Base-by-base conservation (phyloP, 2,888 invertebrate species). In the Cinara cedri region DNA sequence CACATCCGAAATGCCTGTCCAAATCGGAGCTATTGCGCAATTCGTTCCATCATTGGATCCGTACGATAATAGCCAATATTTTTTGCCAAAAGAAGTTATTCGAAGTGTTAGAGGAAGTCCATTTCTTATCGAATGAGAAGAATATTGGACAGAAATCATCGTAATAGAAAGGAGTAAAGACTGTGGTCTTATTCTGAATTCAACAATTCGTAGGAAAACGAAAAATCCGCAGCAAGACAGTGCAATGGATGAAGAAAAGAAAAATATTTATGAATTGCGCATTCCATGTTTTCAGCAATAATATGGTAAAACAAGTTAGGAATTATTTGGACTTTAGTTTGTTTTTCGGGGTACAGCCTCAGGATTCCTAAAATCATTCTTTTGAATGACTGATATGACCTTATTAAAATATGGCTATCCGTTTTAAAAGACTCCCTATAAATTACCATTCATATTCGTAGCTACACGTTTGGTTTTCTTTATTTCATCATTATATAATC, bases 21-120 rank as follows among this genome's bases (percentile, higher is more conserved):
- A 42, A 46, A 65, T n/a, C 42, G 8, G 34, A 65, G 19, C 16
- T 65, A 65, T 65, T 34, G 19, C 66, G 34, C 42, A 65, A 65
- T 19, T 65, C 14, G 26, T 42, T 42, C 44, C 14, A 65, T 19
- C 66, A 26, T 4, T n/a, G 19, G 34, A 4, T 65, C n/a, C 66
- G 66, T 34, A 65, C 66, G 44, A 1, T 19, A 8, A 16, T 65
- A 65, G n/a, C 66, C 46, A n/a, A 65, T 46, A 34, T 65, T 46
- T 65, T 26, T n/a, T 57, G 13, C n/a, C 26, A 51, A 46, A 51
- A 68, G 46, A 68, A 68, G 16, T 8, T 46, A 68, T 68, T 46
- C 3, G 11, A 68, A 68, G 68, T 68, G 21, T 51, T 49, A 13
- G 68, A 68, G 51, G 46, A 68, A 44, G 49, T 70, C 24, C 49